Percentiles rank a stretch among this genome's conserved stretches.
Conservation (phyloP, 1,140 invertebrate genomes). For the Bathynomus jamesi region DNA sequence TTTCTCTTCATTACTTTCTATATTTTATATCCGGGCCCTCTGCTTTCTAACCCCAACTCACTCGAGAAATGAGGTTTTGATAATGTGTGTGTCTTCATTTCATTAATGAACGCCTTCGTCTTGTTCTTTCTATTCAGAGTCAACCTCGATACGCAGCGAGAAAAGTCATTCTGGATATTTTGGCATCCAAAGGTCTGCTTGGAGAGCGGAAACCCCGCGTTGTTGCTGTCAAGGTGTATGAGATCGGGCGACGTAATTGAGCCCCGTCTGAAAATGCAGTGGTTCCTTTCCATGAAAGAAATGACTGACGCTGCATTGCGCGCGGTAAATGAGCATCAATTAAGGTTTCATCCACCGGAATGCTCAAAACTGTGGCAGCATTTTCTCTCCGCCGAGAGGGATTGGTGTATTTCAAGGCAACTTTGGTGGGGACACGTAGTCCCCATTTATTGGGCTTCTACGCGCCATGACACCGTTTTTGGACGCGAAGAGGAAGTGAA, state of each 20-base stretch:
- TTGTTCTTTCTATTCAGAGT: conserved; percentile 52
- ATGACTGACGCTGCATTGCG: neutral
- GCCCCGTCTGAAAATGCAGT: conserved; percentile 80
- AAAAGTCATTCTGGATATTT: conserved; percentile 54
- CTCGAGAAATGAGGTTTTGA: too few species aligned
- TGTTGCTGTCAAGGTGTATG: conserved; percentile 82
- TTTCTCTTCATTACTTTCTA: too few species aligned
- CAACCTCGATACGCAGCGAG: conserved; percentile 75
- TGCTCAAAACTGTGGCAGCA: neutral
- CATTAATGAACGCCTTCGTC: too few species aligned
- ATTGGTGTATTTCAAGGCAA: conserved; percentile 92
- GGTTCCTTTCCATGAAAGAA: conserved; percentile 55
- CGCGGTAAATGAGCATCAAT: neutral
- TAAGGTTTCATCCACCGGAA: neutral
- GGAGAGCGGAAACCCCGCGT: conserved; percentile 56
- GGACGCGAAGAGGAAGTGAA: conserved; percentile 22
- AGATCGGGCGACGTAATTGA: conserved; percentile 91
- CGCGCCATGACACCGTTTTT: neutral
- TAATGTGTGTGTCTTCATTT: too few species aligned
- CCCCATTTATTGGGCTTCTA: conserved; percentile 71
- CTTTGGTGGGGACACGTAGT: conserved; percentile 98
- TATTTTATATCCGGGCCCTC: too few species aligned
- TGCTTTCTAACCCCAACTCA: too few species aligned
- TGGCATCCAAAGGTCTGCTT: conserved; percentile 60
- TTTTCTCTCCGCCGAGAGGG: conserved; percentile 8